Evolutionary conservation across 1,140 invertebrate species (phyloP).

Genomic region (Linepithema humile): DNA sequence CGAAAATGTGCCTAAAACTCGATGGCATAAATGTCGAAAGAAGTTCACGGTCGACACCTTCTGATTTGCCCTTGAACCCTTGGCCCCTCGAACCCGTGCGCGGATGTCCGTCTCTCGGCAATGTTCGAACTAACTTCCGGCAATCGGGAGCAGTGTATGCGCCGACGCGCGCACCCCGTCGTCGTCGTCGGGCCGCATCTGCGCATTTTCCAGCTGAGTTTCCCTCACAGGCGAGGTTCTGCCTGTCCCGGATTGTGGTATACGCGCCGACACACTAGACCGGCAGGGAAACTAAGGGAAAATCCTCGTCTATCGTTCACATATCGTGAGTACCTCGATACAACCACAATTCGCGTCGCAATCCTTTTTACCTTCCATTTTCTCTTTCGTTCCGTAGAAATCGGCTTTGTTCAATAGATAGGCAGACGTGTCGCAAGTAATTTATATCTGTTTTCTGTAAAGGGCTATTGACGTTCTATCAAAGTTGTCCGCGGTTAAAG

Average conservation of each 20-base stretch:
- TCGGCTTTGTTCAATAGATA: neutral
- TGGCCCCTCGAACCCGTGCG: neutral
- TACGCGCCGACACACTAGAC: slow-evolving; percentile 59
- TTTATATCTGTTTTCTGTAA: neutral
- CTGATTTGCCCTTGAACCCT: slow-evolving; percentile 64
- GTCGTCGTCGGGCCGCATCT: slow-evolving; percentile 67
- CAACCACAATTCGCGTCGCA: neutral
- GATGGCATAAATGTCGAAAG: slow-evolving; percentile 16
- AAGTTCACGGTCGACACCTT: slow-evolving; percentile 64
- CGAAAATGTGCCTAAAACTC: slow-evolving; percentile 42
- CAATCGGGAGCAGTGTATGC: slow-evolving; percentile 54
- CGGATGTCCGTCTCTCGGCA: slow-evolving; percentile 21
- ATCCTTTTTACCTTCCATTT: neutral
- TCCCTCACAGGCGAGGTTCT: slow-evolving; percentile 75
- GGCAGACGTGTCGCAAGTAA: slow-evolving; percentile 1
- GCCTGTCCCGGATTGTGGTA: slow-evolving; percentile 69
- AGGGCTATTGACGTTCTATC: slow-evolving; percentile 20
- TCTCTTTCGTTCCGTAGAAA: neutral
- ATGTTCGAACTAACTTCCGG: slow-evolving; percentile 64
- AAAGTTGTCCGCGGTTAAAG: neutral
- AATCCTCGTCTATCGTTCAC: slow-evolving; percentile 50
- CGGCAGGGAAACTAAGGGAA: slow-evolving; percentile 52
- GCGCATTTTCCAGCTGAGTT: slow-evolving; percentile 74
- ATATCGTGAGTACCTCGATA: slow-evolving; percentile 64
- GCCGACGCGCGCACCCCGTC: slow-evolving; percentile 49